Evolutionary conservation across 30 jellyfish, hydroid and myxozoan genomes (phyloP).

Genomic region (Hydra vulgaris): DNA sequence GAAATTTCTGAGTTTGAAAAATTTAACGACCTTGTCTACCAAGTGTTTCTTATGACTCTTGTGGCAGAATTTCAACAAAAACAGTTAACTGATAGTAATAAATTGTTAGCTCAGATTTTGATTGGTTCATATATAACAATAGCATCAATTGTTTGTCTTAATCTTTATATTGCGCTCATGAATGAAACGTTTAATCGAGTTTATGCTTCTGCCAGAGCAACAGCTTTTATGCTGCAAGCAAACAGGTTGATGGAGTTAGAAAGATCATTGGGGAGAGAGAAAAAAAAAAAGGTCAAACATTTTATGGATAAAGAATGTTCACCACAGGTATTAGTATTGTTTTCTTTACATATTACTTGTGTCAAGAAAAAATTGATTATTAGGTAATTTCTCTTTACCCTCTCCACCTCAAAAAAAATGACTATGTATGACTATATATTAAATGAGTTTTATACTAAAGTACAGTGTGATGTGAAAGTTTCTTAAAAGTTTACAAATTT

Average conservation of each 20-base stretch:
- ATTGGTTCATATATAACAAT: slow-evolving; percentile 89
- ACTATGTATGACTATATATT: no score
- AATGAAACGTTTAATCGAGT: slow-evolving; percentile 88
- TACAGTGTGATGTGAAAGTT: no score
- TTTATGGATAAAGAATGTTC: slow-evolving; percentile 87
- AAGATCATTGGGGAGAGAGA: slow-evolving; percentile 71
- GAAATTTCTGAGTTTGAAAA: slow-evolving; percentile 49
- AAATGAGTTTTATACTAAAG: no score
- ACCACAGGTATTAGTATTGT: slow-evolving; percentile 65
- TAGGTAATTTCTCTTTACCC: not conserved
- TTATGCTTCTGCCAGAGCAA: slow-evolving; percentile 91
- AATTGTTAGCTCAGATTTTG: slow-evolving; percentile 87
- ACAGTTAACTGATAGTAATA: slow-evolving; percentile 52
- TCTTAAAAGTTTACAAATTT: no score
- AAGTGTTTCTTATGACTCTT: slow-evolving; percentile 87
- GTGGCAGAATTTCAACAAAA: slow-evolving; percentile 91
- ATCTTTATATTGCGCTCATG: slow-evolving; percentile 87
- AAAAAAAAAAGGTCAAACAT: slow-evolving; percentile 51
- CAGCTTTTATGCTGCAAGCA: slow-evolving; percentile 97
- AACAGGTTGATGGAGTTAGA: slow-evolving; percentile 76
- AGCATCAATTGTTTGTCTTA: slow-evolving; percentile 83
- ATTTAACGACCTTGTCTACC: slow-evolving; percentile 83
- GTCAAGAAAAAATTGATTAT: not conserved
- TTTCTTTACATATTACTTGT: not conserved
- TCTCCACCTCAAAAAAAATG: no score